Conservation (phyloP, 2,888 invertebrate species). For the Synergus gifuensis region DNA sequence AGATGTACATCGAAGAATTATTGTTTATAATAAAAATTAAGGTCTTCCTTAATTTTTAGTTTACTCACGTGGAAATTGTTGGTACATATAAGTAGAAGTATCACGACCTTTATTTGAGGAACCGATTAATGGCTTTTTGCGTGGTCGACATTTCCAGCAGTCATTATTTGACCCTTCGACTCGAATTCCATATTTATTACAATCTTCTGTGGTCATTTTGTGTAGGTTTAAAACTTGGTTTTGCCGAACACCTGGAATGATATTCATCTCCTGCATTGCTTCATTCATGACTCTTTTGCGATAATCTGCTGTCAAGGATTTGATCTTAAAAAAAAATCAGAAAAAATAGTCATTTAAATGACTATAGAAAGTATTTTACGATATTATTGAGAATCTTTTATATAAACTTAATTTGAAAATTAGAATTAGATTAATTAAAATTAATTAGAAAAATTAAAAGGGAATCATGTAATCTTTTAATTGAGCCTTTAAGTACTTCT, state of each 20-base stretch:
- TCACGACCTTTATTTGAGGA: not conserved
- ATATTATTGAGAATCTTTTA: not conserved
- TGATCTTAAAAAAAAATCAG: constrained; percentile 46
- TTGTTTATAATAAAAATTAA: not conserved
- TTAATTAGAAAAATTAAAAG: not conserved
- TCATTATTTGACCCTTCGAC: constrained; percentile 41
- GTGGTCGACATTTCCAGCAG: constrained; percentile 50
- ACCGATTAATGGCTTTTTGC: constrained; percentile 49
- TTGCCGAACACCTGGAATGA: constrained; percentile 51
- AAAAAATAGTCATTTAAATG: not conserved
- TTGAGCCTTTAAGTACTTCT: constrained; percentile 9
- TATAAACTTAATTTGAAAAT: not conserved
- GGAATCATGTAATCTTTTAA: not conserved
- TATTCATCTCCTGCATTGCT: constrained; percentile 50
- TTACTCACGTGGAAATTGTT: constrained; percentile 12
- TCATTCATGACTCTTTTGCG: constrained; percentile 56
- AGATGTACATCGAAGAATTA: not conserved
- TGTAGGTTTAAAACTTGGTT: constrained; percentile 56
- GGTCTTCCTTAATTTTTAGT: not conserved
- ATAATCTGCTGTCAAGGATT: constrained; percentile 50
- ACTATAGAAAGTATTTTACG: not conserved
- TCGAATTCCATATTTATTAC: not conserved
- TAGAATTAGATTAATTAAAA: not conserved
- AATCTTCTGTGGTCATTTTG: constrained; percentile 9
- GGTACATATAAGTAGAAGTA: not conserved